A percentile compares a stretch with the other conserved stretches of the same genome.
Conservation (phyloP, 2,888 invertebrate genomes). For the Ormyrus rosae region DNA sequence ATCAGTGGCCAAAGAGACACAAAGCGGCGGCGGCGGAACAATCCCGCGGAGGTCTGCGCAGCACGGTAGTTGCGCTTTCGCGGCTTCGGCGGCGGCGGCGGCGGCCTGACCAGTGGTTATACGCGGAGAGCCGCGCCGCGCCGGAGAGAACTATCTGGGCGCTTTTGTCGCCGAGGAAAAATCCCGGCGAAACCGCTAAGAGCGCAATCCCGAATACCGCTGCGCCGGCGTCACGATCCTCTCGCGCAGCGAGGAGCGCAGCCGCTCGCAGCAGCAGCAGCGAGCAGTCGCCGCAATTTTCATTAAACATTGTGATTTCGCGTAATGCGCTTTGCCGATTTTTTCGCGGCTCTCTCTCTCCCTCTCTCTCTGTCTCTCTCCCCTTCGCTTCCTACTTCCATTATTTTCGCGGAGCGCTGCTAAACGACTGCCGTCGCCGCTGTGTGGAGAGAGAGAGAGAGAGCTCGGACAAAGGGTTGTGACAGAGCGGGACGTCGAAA, state of each 20-base stretch:
- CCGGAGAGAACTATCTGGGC: conserved; percentile 53
- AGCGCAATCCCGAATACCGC: conserved; percentile 76
- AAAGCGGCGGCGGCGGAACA: background rate
- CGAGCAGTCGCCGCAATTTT: conserved; percentile 66
- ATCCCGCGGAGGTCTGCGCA: background rate
- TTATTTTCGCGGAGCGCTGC: conserved; percentile 62
- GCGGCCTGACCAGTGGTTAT: conserved; percentile 71
- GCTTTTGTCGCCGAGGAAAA: conserved; percentile 68
- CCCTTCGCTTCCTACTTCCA: conserved; percentile 68
- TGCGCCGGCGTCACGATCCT: conserved; percentile 73
- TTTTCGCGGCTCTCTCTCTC: conserved; percentile 59
- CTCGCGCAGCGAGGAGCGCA: background rate
- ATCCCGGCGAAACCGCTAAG: conserved; percentile 74
- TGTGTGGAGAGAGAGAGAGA: background rate
- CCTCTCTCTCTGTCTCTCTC: conserved; percentile 13
- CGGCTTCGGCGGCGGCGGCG: conserved; percentile 43
- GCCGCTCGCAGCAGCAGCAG: background rate
- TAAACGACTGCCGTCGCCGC: conserved; percentile 23
- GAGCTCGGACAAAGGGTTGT: conserved; percentile 50
- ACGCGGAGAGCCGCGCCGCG: conserved; percentile 21
- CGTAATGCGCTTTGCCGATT: conserved; percentile 71
- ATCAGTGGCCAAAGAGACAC: too few species aligned
- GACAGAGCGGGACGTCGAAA: background rate
- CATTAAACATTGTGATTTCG: conserved; percentile 76
- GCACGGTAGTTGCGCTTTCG: conserved; percentile 38